Evolutionary conservation across 92 coral and sea anemone genomes (phyloP).

Genomic region (Galaxea fascicularis): DNA sequence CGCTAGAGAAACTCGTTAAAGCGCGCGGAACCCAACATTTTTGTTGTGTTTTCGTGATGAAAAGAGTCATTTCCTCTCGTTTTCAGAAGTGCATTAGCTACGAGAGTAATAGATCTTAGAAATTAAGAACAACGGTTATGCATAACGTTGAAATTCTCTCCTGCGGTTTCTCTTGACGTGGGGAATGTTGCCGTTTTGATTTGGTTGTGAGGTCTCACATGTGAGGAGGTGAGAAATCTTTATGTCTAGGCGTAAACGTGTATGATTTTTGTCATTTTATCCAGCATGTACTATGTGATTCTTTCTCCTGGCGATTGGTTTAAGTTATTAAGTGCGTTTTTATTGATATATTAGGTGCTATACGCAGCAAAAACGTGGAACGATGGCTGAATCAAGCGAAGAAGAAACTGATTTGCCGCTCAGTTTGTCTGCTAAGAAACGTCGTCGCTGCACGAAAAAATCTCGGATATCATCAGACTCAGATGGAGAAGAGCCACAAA

Average conservation of each 20-base stretch:
- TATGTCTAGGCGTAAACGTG: no score
- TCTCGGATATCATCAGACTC: slow-evolving; percentile 38
- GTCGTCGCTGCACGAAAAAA: slow-evolving; percentile 12
- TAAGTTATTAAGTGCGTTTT: not conserved
- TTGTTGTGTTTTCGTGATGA: not conserved
- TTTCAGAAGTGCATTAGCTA: not conserved
- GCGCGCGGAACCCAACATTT: slow-evolving; percentile 7
- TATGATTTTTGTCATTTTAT: not conserved
- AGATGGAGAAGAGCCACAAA: slow-evolving; percentile 7
- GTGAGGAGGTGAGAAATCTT: slow-evolving; percentile 1
- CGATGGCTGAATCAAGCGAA: slow-evolving; percentile 35
- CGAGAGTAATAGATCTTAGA: not conserved
- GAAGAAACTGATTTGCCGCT: not conserved
- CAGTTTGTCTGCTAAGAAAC: slow-evolving; percentile 23
- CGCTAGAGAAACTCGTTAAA: not conserved
- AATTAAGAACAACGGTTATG: not conserved
- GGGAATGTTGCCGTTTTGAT: no score
- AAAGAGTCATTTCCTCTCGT: not conserved
- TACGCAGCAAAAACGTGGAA: not conserved
- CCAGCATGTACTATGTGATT: not conserved
- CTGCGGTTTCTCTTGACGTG: not conserved
- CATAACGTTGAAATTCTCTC: not conserved
- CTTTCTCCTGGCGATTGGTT: not conserved
- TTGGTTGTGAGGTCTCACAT: not conserved
- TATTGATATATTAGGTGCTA: not conserved